phyloP scores from a whole-genome alignment of 2,888 invertebrate species.

The Agapostemon virescens region DNA sequence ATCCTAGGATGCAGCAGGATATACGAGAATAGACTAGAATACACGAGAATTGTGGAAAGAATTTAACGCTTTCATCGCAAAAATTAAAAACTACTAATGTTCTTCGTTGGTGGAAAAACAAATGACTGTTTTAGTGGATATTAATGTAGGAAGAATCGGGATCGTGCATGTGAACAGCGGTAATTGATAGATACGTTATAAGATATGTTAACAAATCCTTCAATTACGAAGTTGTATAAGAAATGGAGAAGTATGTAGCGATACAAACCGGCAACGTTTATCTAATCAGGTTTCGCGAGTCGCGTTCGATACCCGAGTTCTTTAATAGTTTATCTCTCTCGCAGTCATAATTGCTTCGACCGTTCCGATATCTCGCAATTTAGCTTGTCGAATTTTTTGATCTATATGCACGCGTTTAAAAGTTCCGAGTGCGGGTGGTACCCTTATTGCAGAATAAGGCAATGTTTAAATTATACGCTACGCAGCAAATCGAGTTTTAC shows the following conservation, averaged over 20 bases:
- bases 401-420: slow-evolving; percentile 16
- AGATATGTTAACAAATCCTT: neutral
- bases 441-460: slow-evolving; percentile 67
- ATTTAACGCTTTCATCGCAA: too few relatives aligned
- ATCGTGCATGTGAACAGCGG: neutral
- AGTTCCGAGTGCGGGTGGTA: slow-evolving; percentile 64
- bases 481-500: slow-evolving; percentile 72
- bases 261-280: neutral
- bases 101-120: neutral
- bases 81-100: neutral
- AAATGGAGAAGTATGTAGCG: neutral
- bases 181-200: slow-evolving; percentile 5
- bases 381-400: neutral
- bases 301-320: neutral
- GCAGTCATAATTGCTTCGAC: neutral
- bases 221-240: neutral
- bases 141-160: too few relatives aligned
- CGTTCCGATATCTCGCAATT: neutral
- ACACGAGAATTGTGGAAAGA: too few relatives aligned
- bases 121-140: too few relatives aligned
- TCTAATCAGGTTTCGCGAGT: neutral
- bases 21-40: too few relatives aligned
- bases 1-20: too few relatives aligned
- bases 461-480: slow-evolving; percentile 77
- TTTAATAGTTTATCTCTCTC: neutral